Percentiles rank a stretch among this genome's conserved stretches.
Evolutionary conservation across 2,888 invertebrate genomes (phyloP).

Genomic region (Conistra vaccinii): DNA sequence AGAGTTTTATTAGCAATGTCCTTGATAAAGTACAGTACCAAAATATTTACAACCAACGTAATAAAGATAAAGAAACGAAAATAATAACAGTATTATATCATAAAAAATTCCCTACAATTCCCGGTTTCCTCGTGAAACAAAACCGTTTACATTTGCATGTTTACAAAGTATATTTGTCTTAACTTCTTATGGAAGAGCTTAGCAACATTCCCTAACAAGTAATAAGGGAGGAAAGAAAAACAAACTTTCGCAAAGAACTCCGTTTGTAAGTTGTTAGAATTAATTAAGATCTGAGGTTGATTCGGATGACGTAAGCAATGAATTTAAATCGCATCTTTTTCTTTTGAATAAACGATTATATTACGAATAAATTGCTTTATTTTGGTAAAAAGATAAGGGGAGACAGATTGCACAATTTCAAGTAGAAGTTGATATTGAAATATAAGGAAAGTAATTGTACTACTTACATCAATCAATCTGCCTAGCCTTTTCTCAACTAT

Average conservation of each 20-base stretch:
- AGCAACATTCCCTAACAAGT: slow-evolving; percentile 27
- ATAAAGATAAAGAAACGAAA: slow-evolving; percentile 28
- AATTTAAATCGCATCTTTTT: slow-evolving; percentile 34
- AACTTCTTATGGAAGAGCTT: slow-evolving; percentile 40
- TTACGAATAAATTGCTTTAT: background rate
- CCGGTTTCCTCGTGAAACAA: slow-evolving; percentile 29
- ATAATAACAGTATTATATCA: slow-evolving; percentile 22
- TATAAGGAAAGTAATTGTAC: background rate
- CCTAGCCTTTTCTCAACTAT: too few relatives aligned
- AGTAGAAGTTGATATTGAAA: background rate
- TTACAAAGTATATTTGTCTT: slow-evolving; percentile 47
- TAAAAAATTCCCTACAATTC: background rate
- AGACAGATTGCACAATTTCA: background rate
- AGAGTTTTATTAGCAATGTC: background rate
- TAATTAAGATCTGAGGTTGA: slow-evolving; percentile 52
- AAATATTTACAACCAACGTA: background rate
- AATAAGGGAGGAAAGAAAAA: slow-evolving; percentile 44
- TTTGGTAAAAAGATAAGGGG: background rate
- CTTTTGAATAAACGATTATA: slow-evolving; percentile 32
- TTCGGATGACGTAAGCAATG: slow-evolving; percentile 46
- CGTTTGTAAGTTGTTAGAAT: slow-evolving; percentile 49
- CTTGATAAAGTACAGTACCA: background rate
- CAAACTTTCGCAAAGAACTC: slow-evolving; percentile 37
- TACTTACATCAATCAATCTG: too few relatives aligned
- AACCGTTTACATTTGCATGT: slow-evolving; percentile 48